Evolutionary conservation across 2,113 vertebrate species (phyloP), one percentile per base, ranked within the genome.

Genomic region (Alaudala cheleensis): DNA sequence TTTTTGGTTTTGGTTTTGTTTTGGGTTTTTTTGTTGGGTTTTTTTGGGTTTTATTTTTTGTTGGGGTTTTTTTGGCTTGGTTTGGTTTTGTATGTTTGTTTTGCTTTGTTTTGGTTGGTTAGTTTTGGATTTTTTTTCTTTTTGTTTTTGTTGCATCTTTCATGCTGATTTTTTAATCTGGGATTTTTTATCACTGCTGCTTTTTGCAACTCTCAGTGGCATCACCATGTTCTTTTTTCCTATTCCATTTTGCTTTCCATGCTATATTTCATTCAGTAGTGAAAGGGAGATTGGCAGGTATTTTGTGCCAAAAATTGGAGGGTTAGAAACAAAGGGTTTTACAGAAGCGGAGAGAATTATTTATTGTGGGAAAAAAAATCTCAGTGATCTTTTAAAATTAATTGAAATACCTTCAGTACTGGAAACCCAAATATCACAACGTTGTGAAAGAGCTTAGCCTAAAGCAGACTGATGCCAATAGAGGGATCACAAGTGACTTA

Each of bases 401-500:
- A 90, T 96, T 94, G 86, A 86, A 95, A 93, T 88, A 88, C 47
- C n/a, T 94, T 91, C 67, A 74, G 61, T 83, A 60, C 37, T 90
- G 57, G 77, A 92, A 93, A 28, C 31, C 50, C 51, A 96, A 88
- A 90, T 94, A 96, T 86, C 80, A 95, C 49, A 90, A 58, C 26
- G 6, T 56, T 93, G 79, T 78, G 67, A 58, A 95, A 95, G 60
- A 92, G 72, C 85, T 88, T 94, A 96, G 86, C 86, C 82, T 94
- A 84, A 86, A 96, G 92, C 76, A 88, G 69, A 84, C 69, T 86
- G 67, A 94, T 91, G 85, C 57, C 94, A 94, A 94, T 73, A 94
- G 56, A 80, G 84, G 85, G 82, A 91, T 94, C 81, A 71, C 56
- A 71, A 86, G 79, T 96, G 95, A 96, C 82, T 96, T 95, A 94